Base-by-base conservation (phyloP, 1,140 invertebrate genomes). In the Cydia splendana region DNA sequence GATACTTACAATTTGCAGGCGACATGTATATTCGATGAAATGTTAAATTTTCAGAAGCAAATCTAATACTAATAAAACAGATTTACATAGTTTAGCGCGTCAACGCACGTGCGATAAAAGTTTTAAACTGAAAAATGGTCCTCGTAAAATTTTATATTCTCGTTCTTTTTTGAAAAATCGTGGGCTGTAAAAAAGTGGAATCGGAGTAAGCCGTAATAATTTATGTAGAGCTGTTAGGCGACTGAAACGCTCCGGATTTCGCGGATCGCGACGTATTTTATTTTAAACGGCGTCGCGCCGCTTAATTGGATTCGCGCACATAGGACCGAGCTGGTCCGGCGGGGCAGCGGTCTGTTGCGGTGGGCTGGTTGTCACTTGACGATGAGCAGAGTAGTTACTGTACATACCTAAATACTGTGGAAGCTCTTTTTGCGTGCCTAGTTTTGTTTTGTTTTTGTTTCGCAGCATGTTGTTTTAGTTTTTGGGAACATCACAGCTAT, bases 181-280 rank as follows among this genome's bases (percentile, higher is more conserved):
- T 2, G 67, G 30, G 13, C 34, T 71, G 30, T 38, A 38, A 38
- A 62, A 71, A 71, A 71, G n/a, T 71, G 67, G 67, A 71, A 71
- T 38, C 67, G 30, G 34, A 38, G 67, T 71, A 71, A 71, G 67
- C 67, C 67, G 67, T 71, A 71, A 71, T 71, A 71, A 71, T 71
- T 71, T 71, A 71, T 71, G 67, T 71, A 71, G 34, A 71, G 67
- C 67, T 71, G 67, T 71, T 71, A 71, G 67, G 67, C 67, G 67
- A 38, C 2, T 71, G 30, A 71, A 71, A 38, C 67, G 67, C 67
- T 71, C 12, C 15, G 67, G 67, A 71, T 71, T 71, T 71, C 30
- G 67, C 34, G 67, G 67, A 71, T 67, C 67, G 67, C 67, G 67
- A 71, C 67, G 67, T 38, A 38, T 71, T 71, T 71, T 71, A 71